Base-by-base conservation (phyloP, 2,113 vertebrate genomes). In the Edolisoma coerulescens region DNA sequence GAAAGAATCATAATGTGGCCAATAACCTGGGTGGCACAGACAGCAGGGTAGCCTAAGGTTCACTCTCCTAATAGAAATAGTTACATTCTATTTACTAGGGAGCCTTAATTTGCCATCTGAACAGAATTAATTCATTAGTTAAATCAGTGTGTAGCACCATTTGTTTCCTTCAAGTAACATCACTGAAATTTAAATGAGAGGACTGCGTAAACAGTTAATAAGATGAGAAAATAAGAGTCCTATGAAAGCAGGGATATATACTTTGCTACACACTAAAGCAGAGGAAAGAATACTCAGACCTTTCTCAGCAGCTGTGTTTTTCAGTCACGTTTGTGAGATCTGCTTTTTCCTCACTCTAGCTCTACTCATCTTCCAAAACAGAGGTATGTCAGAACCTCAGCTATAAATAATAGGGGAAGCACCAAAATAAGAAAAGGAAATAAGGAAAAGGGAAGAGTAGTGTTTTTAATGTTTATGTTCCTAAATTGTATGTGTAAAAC, bases 81-180 rank as follows among this genome's bases (percentile, higher is more conserved):
- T 91, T 96, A 90, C 57, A 87, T 93, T 96, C 92, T 97, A 80
- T 94, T 97, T 97, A 92, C 84, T 65, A 95, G 57, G 81, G 21
- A 41, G 75, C 47, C 60, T 96, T 97, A 97, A 96, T 97, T 97
- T 96, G 92, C 76, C 86, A 67, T 89, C 84, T 89, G 80, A 97
- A 97, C 47, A 47, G 85, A 96, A 94, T 94, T 95, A 95, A 97
- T 97, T 96, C 73, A 94, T 97, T 97, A 94, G 86, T 93, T 97
- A 95, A 97, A 97, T 97, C 95, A 96, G 92, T 79, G 42, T 39
- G 93, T 61, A 94, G 90, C 12, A 69, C 44, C 37, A 89, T 94
- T 97, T 96, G 78, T 94, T 97, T 96, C 68, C 68, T 92, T 95
- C 87, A 87, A 96, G 93, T 76, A 94, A 75, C 91, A 81, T 78